Evolutionary conservation across 2,888 invertebrate species (phyloP), one percentile per base, ranked within the genome.

Genomic region (Melikaiella ostensackeni): DNA sequence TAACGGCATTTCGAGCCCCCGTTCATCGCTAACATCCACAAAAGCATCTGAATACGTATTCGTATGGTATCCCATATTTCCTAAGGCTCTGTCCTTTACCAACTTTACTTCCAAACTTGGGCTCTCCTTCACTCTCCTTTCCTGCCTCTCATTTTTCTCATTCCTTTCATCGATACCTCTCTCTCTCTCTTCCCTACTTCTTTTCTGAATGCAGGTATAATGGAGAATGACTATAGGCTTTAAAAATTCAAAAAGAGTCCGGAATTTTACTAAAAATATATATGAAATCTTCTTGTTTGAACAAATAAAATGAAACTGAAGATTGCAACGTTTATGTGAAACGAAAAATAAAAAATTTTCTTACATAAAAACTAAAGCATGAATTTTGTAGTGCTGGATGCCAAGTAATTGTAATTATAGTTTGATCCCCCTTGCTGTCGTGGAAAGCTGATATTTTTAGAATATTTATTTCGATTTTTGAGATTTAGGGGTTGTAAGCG

Each of bases 1-100:
- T 70, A 70, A 70, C 70, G 70, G 70, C 30, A 70, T 70, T 66
- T 70, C 50, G 30, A 13, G 70, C 70, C 70, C n/a, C 50, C 46
- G 70, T 70, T 63, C 27, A 57, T 57, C 57, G 57, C n/a, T 50
- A 70, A 46, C 42, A 9, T 66, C 46, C 24, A 30, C 50, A 30
- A 70, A 64, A 70, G 46, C 50, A 70, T 50, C 66, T 66, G 30
- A 55, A 70, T 50, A 70, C 66, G 50, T 50, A 63, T 64, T 64
- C 64, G 42, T 64, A 42, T 66, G 21, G 42, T 27, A 38, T 64
- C 38, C 66, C 27, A 42, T 42, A 66, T 66, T 66, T 27, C 19
- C 27, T 46, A 66, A 27, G 8, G 46, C 50, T 30, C 50, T 30
- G 30, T 50, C 50, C 46, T 55, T 46, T 50, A n/a, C 70, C 27